Evolutionary conservation across 2,797 vertebrate species (phyloP).

Genomic region (Buphagus erythrorhynchus): DNA sequence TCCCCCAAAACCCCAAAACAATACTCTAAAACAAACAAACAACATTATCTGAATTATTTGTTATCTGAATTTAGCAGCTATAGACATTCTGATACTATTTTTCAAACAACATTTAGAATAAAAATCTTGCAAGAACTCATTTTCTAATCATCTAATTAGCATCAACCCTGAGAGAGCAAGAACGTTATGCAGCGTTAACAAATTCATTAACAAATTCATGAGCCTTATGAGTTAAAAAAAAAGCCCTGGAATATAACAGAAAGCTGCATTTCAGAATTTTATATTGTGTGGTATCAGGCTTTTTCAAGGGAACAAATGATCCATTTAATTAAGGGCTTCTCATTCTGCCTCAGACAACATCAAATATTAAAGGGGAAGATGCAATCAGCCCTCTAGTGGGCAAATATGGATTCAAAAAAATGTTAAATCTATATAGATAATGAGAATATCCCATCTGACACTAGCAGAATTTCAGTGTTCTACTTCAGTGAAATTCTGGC

Average conservation of each 20-base stretch:
- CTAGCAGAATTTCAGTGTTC: not conserved
- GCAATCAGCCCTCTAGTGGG: conserved; percentile 58
- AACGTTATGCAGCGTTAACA: conserved; percentile 14
- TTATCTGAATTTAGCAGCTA: not conserved
- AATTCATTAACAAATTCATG: conserved; percentile 19
- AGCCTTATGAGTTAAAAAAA: not conserved
- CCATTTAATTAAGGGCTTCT: conserved; percentile 34
- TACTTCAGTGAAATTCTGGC: not conserved
- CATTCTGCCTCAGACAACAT: conserved; percentile 32
- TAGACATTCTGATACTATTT: not conserved
- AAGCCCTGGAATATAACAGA: not conserved
- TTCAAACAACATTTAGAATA: not conserved
- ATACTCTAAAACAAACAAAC: not conserved
- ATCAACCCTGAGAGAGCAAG: not conserved
- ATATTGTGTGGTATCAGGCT: not conserved
- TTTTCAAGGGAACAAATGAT: conserved; percentile 48
- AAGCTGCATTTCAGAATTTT: conserved; percentile 19
- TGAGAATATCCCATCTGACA: not conserved
- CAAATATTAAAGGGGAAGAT: conserved; percentile 47
- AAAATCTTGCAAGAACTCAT: not conserved
- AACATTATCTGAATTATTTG: no score
- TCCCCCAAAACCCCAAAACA: not conserved
- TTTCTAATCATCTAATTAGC: conserved; percentile 11
- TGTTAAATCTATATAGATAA: not conserved
- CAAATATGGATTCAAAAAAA: conserved; percentile 1